Evolutionary conservation across 2,888 invertebrate genomes (phyloP).

Genomic region (Raillietiella orientalis): DNA sequence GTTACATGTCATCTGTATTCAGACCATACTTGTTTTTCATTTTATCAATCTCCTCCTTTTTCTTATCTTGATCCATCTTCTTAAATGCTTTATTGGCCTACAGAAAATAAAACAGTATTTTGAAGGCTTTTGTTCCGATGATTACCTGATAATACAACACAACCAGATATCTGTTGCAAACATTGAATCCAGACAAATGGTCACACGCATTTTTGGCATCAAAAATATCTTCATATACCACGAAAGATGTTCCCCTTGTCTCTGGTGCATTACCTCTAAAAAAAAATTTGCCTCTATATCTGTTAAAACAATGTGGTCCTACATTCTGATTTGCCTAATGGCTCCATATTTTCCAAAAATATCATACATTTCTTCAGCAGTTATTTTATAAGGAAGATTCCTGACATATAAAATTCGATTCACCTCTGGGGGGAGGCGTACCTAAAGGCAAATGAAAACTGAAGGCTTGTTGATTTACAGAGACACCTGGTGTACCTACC

Average conservation of each 20-base stretch:
- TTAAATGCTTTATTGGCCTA: conserved; percentile 73
- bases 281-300: conserved; percentile 9
- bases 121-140: background rate
- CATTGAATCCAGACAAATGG: conserved; percentile 93
- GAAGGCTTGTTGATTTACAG: too few species aligned
- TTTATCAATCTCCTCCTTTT: conserved; percentile 76
- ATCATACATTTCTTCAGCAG: conserved; percentile 99
- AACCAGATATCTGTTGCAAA: conserved; percentile 93
- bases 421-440: conserved; percentile 89
- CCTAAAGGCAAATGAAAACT: conserved; percentile 21
- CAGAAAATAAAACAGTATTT: conserved; percentile 6
- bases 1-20: conserved; percentile 10
- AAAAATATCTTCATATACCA: conserved; percentile 98
- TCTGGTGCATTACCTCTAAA: conserved; percentile 84
- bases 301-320: conserved; percentile 18
- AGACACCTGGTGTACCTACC: too few species aligned
- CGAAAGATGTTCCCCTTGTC: conserved; percentile 93
- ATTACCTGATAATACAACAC: conserved; percentile 72
- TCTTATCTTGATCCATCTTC: conserved; percentile 74
- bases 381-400: conserved; percentile 95
- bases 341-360: conserved; percentile 99
- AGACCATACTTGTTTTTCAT: conserved; percentile 82
- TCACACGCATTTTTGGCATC: conserved; percentile 99
- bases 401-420: conserved; percentile 84
- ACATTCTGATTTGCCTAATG: conserved; percentile 91